These are phyloP conservation scores for Lasius fuliginosus DNA, from an alignment of 2,888 invertebrate genomes.

Conservation along the genomic window DNA sequence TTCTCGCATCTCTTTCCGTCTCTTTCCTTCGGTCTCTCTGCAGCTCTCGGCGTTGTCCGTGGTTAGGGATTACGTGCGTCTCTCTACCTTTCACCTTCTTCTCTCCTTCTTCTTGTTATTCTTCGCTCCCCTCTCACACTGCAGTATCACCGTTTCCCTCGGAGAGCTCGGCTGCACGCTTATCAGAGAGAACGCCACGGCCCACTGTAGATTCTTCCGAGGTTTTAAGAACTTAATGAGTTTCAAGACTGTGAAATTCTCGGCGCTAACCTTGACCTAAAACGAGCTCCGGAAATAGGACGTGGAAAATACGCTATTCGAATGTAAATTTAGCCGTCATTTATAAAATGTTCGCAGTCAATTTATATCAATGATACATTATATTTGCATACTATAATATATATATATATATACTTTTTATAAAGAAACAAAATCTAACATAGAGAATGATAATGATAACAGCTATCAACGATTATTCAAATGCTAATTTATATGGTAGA, in stretches of 20 bases:
- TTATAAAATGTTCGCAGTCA: background rate
- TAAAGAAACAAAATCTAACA: background rate
- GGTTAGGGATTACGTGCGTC: slow-evolving; percentile 82
- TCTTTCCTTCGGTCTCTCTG: slow-evolving; percentile 51
- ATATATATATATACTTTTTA: background rate
- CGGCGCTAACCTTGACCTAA: slow-evolving; percentile 54
- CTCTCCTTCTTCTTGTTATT: slow-evolving; percentile 64
- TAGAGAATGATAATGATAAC: background rate
- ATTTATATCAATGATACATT: slow-evolving; percentile 2
- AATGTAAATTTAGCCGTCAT: background rate
- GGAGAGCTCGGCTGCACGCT: slow-evolving; percentile 6
- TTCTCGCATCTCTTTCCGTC: slow-evolving; percentile 42
- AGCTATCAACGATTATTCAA: slow-evolving; percentile 9
- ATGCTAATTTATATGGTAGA: slow-evolving; percentile 11
- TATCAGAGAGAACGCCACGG: slow-evolving; percentile 36
- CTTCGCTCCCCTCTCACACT: slow-evolving; percentile 41
- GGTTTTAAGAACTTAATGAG: slow-evolving; percentile 57
- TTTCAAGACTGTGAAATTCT: slow-evolving; percentile 32
- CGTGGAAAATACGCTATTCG: background rate
- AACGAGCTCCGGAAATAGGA: background rate
- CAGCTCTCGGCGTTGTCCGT: slow-evolving; percentile 78
- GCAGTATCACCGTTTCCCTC: slow-evolving; percentile 3
- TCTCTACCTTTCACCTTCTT: slow-evolving; percentile 65
- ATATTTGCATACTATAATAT: slow-evolving; percentile 5
- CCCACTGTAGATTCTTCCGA: slow-evolving; percentile 53